Percentiles rank a stretch among this genome's conserved stretches.
These are phyloP conservation scores for Mythimna pallens DNA, from an alignment of 2,888 invertebrate genomes.

Conservation along the genomic window DNA sequence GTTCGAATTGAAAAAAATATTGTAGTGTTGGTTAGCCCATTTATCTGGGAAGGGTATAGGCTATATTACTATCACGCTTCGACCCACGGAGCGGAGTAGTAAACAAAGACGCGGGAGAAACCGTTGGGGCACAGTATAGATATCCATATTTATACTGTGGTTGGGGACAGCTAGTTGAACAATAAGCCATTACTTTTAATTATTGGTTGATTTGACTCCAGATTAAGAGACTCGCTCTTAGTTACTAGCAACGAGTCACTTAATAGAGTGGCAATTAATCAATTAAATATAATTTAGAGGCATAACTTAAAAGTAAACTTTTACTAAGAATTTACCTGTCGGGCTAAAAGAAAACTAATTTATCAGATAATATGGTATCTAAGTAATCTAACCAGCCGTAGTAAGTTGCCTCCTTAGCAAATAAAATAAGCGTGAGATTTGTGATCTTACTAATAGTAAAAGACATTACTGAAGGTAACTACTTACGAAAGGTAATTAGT, in stretches of 20 bases:
- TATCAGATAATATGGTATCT: background rate
- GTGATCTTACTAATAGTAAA: constrained; percentile 20
- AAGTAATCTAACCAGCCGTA: background rate
- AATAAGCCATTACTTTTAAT: too few relatives aligned
- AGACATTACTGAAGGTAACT: constrained; percentile 6
- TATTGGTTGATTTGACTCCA: too few relatives aligned
- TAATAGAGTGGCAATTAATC: background rate
- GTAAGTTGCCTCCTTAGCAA: background rate
- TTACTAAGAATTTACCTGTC: background rate
- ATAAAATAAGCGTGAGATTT: constrained; percentile 17
- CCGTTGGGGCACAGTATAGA: too few relatives aligned
- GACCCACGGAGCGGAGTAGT: too few relatives aligned
- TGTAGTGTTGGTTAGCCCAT: too few relatives aligned
- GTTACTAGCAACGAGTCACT: background rate
- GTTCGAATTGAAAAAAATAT: too few relatives aligned
- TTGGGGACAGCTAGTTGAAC: too few relatives aligned
- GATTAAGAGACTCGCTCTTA: background rate
- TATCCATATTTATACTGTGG: too few relatives aligned
- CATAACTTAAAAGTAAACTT: background rate
- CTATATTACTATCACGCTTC: too few relatives aligned
- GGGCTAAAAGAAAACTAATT: background rate
- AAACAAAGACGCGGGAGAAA: too few relatives aligned
- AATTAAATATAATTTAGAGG: background rate
- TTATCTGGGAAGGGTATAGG: too few relatives aligned
- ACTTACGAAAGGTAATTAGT: constrained; percentile 33